Evolutionary conservation across 92 coral and sea anemone genomes (phyloP), one percentile per base, ranked within the genome.

Genomic region (Siderastrea radians): DNA sequence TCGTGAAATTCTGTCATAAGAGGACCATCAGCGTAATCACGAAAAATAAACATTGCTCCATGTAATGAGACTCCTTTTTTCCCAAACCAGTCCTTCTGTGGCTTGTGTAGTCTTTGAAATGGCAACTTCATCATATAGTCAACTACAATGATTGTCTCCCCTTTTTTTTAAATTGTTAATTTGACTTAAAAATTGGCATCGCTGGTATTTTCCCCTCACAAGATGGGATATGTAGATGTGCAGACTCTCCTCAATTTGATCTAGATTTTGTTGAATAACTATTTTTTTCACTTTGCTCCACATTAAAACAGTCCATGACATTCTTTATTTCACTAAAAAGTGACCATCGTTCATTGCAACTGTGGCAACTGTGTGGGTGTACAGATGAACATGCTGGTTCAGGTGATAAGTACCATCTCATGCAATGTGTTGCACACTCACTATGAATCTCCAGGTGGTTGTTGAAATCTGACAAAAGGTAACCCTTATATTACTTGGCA

Each of bases 61-160:
- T 89, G 95, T 51, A 89, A 59, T 0, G 90, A 88, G 11, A 81
- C 95, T 6, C 86, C 94, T 68, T 77, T 91, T 68, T 91, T 53
- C 10, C 44, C 77, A 51, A 73, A 73, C 77, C 77, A 73, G 16
- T 73, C 77, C 7, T 73, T 73, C 51, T 73, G 77, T 1, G 90
- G 93, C 66, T 92, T 93, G 61, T 52, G 67, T 5, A 75, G 74
- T 62, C 81, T 88, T 11, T 88, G 86, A 66, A 88, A 81, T 10
- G 88, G 26, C 2, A 88, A 85, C 26, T 84, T 92, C 90, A 92
- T 92, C 95, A 92, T 92, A 43, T 84, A 90, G 72, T 90, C 93
- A 38, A 89, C 68, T 0, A 87, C 94, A 26, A 26, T 26, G 38
- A 26, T 26, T 26, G 38, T 26, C 38, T 26, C 38, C 38, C 38